Base-by-base conservation (phyloP, 2,888 invertebrate genomes). In the Amphipoea lucens region DNA sequence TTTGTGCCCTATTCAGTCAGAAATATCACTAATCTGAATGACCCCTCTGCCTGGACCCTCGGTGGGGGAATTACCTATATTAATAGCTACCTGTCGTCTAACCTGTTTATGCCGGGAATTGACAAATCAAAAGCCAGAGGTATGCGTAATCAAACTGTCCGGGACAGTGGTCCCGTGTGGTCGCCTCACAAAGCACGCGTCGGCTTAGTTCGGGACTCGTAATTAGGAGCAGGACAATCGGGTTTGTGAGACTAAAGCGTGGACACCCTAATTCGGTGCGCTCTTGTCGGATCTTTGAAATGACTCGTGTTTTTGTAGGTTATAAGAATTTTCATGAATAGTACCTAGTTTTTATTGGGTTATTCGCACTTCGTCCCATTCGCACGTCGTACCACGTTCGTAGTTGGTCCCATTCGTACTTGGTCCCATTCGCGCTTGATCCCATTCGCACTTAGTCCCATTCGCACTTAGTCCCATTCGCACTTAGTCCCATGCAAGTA, bases 171-270 rank as follows among this genome's bases (percentile, higher is more conserved):
- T 89, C 85, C 87, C 85, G 74, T 77, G 82, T 81, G 87, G 80
- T 74, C 69, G 62, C 70, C 69, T 70, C 78, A 90, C 91, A 91
- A 91, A 90, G 89, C 88, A 74, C 60, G 74, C 81, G 82, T 81
- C 82, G 66, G 69, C 73, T 82, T 80, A 81, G 74, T 48, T 74
- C 68, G 74, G 77, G 78, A 77, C 79, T 85, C 84, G 90, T 91
- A 90, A 91, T 91, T 91, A 90, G 88, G 88, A 86, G 76, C 83
- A 83, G 88, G 87, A 88, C 88, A 87, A 89, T 90, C 79, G 76
- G 78, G 83, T 88, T 87, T 88, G 79, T 72, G 72, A 78, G 54
- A 48, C 73, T 66, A 66, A 76, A 85, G 69, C 76, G 82, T 82
- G 79, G 81, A 81, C 66, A 72, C 70, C 74, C 66, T 77, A 87